These are phyloP conservation scores for Hydrotaea cyrtoneurina DNA, from an alignment of 2,888 invertebrate genomes.

Conservation along the genomic window DNA sequence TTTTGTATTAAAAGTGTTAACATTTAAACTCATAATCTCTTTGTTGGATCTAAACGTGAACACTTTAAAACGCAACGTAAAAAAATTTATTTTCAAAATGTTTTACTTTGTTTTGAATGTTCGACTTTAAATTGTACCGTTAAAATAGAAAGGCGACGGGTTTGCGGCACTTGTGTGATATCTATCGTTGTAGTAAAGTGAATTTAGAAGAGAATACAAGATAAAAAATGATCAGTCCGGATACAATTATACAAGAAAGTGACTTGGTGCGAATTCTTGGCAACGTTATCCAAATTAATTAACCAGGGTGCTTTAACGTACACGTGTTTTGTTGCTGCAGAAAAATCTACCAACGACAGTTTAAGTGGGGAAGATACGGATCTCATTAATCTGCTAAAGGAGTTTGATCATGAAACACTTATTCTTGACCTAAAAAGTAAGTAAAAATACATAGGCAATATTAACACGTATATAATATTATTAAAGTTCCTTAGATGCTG, in stretches of 20 bases:
- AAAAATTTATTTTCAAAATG: background rate
- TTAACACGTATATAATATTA: slow-evolving; percentile 50
- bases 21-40: background rate
- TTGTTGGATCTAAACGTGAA: slow-evolving; percentile 5
- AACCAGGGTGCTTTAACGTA: no score
- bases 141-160: slow-evolving; percentile 42
- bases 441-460: slow-evolving; percentile 47
- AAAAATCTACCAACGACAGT: no score
- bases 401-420: slow-evolving; percentile 53
- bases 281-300: no score
- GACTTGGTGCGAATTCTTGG: background rate
- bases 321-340: no score
- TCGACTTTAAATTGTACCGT: slow-evolving; percentile 49
- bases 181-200: slow-evolving; percentile 24
- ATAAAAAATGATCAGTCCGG: slow-evolving; percentile 1
- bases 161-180: background rate
- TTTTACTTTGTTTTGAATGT: slow-evolving; percentile 46
- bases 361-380: no score
- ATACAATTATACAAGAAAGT: slow-evolving; percentile 43
- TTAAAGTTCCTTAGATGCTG: slow-evolving; percentile 56
- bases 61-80: slow-evolving; percentile 38
- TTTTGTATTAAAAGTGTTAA: no score
- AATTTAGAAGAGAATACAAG: no score
- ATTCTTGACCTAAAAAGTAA: slow-evolving; percentile 58
- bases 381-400: background rate